Evolutionary conservation across 2,113 vertebrate species (phyloP).

Genomic region (Dendrocopos noguchii): DNA sequence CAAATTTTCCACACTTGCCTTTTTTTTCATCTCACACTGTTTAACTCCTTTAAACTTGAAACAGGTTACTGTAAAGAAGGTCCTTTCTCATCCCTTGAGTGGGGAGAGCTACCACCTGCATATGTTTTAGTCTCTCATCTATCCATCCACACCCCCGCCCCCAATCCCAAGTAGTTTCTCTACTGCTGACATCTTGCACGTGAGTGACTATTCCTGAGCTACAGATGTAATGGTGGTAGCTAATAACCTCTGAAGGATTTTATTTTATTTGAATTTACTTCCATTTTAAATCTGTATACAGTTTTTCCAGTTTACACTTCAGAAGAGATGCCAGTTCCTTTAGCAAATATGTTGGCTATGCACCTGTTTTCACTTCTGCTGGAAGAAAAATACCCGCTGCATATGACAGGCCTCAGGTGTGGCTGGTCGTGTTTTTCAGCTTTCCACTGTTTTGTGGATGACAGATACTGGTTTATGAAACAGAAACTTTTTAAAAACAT

Average conservation of each 20-base stretch:
- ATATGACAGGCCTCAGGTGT: not conserved
- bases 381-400: not conserved
- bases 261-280: not conserved
- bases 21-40: not conserved
- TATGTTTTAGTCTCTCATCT: not conserved
- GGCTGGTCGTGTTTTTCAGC: not conserved
- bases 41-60: not conserved
- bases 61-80: not conserved
- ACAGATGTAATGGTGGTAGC: not conserved
- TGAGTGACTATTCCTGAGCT: not conserved
- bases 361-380: not conserved
- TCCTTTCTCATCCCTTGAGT: not conserved
- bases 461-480: not conserved
- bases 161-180: not conserved
- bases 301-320: not conserved
- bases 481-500: not conserved
- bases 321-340: not conserved
- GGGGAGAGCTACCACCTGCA: not conserved
- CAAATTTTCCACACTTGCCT: not conserved
- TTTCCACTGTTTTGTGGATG: not conserved
- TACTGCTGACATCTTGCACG: not conserved
- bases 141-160: not conserved
- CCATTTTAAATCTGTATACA: not conserved
- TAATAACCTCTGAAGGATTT: not conserved
- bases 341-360: not conserved